Base-by-base conservation (phyloP, 2,113 vertebrate species). In the Peromyscus leucopus region DNA sequence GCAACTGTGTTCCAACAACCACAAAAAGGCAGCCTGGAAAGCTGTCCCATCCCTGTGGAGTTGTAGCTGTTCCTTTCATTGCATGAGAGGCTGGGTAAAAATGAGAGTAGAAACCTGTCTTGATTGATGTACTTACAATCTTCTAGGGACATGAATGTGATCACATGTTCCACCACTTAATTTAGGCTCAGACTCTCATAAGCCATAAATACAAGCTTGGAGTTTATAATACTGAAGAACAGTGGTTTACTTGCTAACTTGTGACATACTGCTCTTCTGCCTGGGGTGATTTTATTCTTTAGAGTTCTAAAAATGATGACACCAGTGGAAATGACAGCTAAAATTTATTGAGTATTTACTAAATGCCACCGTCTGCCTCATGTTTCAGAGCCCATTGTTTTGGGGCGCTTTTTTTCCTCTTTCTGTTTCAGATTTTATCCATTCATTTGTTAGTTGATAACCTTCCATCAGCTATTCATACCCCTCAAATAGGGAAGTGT, bases 51-150 rank as follows among this genome's bases (percentile, higher is more conserved):
- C 63, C 28, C 51, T 59, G 28, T 16, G 63, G 75, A 93, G 21
- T 57, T 46, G 89, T 36, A 69, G 42, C n/a, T 39, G 28, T 90
- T 42, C 65, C 75, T 67, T 67, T 61, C 65, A 69, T 22, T 65
- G 36, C 21, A 9, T 93, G 87, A 87, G 57, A 93, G 69, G 33
- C 69, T 95, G 63, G 24, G 72, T 71, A 71, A 95, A 96, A 80
- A 46, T 61, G n/a, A 91, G 61, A 22, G 74, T 93, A 28, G 36
- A 90, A 93, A 76, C 86, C 48, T 90, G 21, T 90, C 31, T 88
- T 97, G 90, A 94, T 59, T 96, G 90, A 91, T 91, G 16, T 72
- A 39, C 89, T 93, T 72, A 90, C 71, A 96, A 67, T 39, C 57
- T 76, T 93, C 78, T 78, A 83, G 83, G 69, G 87, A 86, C 26